Evolutionary conservation across 2,888 invertebrate species (phyloP), one percentile per base, ranked within the genome.

Genomic region (Priocnemis perturbator): DNA sequence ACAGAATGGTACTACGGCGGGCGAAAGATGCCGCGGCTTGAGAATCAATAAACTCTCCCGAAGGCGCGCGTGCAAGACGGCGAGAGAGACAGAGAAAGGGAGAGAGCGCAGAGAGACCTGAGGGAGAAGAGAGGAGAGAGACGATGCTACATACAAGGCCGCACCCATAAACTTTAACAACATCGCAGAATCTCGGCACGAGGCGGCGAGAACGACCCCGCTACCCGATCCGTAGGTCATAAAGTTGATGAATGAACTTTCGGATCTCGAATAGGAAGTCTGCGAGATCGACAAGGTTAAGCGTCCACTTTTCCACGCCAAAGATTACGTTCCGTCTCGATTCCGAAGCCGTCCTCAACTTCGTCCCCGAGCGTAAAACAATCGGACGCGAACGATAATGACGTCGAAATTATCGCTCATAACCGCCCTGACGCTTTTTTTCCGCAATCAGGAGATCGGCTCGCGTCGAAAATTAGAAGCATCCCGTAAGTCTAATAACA

Each of bases 121-220:
- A 47, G 67, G 45, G 70, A 60, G 67, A 67, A 68, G 71, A 65
- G 71, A 67, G 26, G 72, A 70, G 69, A 71, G 67, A 71, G 72
- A 74, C 74, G 72, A 78, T 82, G 72, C 70, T 84, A 86, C 83
- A 83, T 78, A 78, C 81, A 77, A 84, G 85, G 82, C 87, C 88
- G 87, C 85, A 84, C 87, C 87, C 88, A 87, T 88, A 87, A 88
- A 88, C 82, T 87, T 87, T 85, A 86, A 87, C 86, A 81, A 84
- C 84, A 81, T 83, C 83, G 81, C 85, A 79, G 83, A 88, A 88
- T 87, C 83, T 84, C 81, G 71, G 77, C 76, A 73, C 60, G 68
- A 69, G 71, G 60, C 61, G 61, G 55, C 62, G 66, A 61, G 67
- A 65, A 73, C 67, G 69, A 65, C 77, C 65, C 70, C 78, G 78